Evolutionary conservation across 2,888 invertebrate genomes (phyloP).

Genomic region (Tridacna gigas): DNA sequence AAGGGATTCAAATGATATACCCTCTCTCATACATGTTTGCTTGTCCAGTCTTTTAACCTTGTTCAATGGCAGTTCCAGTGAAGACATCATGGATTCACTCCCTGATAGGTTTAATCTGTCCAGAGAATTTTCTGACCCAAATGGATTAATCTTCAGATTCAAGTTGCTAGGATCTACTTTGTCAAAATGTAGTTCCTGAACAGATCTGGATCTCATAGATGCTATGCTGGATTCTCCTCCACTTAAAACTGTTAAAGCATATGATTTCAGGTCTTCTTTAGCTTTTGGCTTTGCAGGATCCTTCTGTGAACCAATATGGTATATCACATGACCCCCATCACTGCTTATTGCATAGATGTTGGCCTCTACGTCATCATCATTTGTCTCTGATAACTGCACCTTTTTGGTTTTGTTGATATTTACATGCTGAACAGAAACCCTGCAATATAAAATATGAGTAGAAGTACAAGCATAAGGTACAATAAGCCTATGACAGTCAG

Average conservation of each 20-base stretch:
- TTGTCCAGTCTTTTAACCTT: constrained; percentile 79
- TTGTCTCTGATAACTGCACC: constrained; percentile 75
- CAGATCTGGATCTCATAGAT: constrained; percentile 77
- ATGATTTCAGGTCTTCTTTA: constrained; percentile 83
- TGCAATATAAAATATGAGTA: constrained; percentile 49
- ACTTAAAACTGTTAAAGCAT: constrained; percentile 87
- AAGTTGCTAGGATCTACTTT: constrained; percentile 86
- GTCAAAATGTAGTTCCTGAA: constrained; percentile 86
- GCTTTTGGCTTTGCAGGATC: constrained; percentile 82
- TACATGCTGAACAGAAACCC: constrained; percentile 86
- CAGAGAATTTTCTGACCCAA: constrained; percentile 85
- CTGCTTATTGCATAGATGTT: constrained; percentile 93
- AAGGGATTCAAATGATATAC: constrained; percentile 79
- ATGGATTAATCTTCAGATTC: constrained; percentile 89
- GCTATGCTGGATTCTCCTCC: constrained; percentile 76
- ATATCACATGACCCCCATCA: constrained; percentile 90
- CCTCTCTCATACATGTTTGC: constrained; percentile 82
- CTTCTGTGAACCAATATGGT: constrained; percentile 85
- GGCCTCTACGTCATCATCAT: constrained; percentile 82
- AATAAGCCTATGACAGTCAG: too few species aligned
- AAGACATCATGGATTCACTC: constrained; percentile 73
- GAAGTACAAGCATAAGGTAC: background rate
- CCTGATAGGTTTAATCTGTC: constrained; percentile 81
- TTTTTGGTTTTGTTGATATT: constrained; percentile 84
- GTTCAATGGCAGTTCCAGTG: constrained; percentile 69